Conservation (phyloP, 2,797 vertebrate genomes). For the Gouania willdenowi region DNA sequence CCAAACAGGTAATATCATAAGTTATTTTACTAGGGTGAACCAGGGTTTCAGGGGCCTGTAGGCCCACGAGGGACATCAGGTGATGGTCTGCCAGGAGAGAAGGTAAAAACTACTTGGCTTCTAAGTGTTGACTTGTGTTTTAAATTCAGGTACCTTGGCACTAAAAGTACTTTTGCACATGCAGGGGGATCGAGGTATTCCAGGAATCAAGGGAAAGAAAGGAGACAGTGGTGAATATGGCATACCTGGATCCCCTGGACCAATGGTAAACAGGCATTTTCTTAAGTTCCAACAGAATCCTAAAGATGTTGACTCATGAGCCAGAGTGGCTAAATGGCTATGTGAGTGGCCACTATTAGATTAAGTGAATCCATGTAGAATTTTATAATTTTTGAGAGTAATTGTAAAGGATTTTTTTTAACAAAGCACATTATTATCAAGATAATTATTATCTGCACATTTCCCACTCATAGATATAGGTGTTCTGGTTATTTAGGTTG, state of each 20-base stretch:
- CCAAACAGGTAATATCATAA: no score
- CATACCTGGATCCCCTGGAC: constrained; percentile 75
- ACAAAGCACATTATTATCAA: no score
- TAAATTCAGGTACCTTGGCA: not conserved
- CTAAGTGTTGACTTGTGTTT: not conserved
- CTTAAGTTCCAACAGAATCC: no score
- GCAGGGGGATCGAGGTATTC: constrained; percentile 78
- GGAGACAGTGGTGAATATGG: constrained; percentile 81
- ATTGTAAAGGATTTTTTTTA: no score
- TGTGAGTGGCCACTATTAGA: no score
- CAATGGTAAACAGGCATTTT: constrained; percentile 62
- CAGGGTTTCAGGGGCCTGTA: constrained; percentile 78
- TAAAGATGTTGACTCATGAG: no score
- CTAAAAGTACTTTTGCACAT: not conserved
- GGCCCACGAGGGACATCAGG: constrained; percentile 82
- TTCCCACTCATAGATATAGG: no score
- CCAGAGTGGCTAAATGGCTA: no score
- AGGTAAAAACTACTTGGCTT: constrained; percentile 66
- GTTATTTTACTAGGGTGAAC: constrained; percentile 84
- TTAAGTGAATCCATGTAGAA: no score
- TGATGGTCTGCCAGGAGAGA: constrained; percentile 80
- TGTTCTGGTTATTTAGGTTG: no score
- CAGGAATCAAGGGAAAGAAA: constrained; percentile 77
- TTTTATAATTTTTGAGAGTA: no score
- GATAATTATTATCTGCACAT: no score